Conservation (phyloP, 2,797 vertebrate genomes). For the Hydrolagus colliei region DNA sequence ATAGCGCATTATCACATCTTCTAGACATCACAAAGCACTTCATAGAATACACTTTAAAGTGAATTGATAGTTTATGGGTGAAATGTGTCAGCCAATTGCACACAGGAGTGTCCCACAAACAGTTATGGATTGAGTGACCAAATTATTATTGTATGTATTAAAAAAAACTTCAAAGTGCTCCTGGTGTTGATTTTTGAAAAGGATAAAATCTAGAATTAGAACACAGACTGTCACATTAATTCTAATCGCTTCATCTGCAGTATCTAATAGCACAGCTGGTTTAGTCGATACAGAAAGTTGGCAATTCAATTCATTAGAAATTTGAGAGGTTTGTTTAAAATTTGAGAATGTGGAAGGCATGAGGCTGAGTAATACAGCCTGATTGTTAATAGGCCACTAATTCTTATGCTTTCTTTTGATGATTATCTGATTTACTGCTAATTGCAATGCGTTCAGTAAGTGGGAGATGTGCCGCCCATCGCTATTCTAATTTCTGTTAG, state of each 20-base stretch:
- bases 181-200: not conserved
- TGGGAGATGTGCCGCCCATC: no score
- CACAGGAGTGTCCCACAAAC: no score
- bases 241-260: not conserved
- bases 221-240: not conserved
- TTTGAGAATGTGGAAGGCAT: not conserved
- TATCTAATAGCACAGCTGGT: not conserved
- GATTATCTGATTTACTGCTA: conserved; percentile 28
- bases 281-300: not conserved
- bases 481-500: no score
- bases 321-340: not conserved
- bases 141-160: no score
- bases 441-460: no score
- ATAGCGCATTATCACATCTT: no score
- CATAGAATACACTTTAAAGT: no score
- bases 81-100: no score
- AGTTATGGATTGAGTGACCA: no score
- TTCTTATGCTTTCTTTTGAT: conserved; percentile 26
- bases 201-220: not conserved
- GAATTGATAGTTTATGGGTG: no score
- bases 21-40: no score
- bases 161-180: not conserved
- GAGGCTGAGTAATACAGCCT: not conserved
- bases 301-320: not conserved
- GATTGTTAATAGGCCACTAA: not conserved